Percentiles rank a stretch among this genome's conserved stretches.
Conservation (phyloP, 1,140 invertebrate species). For the Maconellicoccus hirsutus region DNA sequence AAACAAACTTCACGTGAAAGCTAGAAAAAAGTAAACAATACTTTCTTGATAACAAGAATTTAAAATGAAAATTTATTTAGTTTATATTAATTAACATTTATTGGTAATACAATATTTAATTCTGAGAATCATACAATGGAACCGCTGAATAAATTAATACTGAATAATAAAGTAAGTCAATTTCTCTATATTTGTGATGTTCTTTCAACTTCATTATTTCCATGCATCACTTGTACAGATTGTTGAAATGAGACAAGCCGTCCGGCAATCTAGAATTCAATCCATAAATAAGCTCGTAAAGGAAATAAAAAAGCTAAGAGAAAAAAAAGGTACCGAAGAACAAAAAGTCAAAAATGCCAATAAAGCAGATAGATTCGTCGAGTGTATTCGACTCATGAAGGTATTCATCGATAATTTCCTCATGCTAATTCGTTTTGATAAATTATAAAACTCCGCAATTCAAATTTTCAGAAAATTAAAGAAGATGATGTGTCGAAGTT, state of each 20-base stretch:
- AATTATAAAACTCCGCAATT: background rate
- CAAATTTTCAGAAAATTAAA: slow-evolving; percentile 14
- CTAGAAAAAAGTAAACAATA: too few relatives aligned
- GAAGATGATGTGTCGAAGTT: slow-evolving; percentile 24
- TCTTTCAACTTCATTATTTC: background rate
- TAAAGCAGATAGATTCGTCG: slow-evolving; percentile 25
- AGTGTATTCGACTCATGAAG: slow-evolving; percentile 23
- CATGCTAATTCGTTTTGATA: background rate
- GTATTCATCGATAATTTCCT: slow-evolving; percentile 16
- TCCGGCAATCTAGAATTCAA: slow-evolving; percentile 23
- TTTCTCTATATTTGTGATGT: background rate
- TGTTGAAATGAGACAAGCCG: slow-evolving; percentile 24
- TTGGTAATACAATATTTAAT: too few relatives aligned
- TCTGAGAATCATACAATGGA: background rate
- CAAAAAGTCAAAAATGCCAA: slow-evolving; percentile 23
- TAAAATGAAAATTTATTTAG: too few relatives aligned
- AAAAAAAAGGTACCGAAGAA: slow-evolving; percentile 25
- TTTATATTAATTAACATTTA: too few relatives aligned
- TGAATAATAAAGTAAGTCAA: slow-evolving; percentile 16
- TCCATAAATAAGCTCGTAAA: slow-evolving; percentile 22
- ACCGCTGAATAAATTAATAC: background rate
- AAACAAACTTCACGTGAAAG: too few relatives aligned
- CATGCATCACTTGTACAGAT: slow-evolving; percentile 22
- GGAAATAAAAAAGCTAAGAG: slow-evolving; percentile 16
- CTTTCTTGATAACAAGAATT: too few relatives aligned